phyloP scores from a whole-genome alignment of 2,113 vertebrate genomes.

The Hylia prasina region DNA sequence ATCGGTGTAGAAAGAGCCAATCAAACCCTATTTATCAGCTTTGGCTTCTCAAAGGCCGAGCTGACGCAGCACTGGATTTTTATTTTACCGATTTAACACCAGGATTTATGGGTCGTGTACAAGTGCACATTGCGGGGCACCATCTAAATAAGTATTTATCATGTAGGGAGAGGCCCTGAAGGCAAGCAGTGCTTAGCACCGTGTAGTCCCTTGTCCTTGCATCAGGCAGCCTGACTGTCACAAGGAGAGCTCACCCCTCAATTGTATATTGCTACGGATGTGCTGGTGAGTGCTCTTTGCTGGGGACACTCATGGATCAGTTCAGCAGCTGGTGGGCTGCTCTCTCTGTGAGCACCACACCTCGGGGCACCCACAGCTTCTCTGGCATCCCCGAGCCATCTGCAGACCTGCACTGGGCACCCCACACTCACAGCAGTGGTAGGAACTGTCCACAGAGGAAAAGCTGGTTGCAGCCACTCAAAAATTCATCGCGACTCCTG shows the following conservation, averaged over 20 bases:
- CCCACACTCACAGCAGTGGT: accelerated
- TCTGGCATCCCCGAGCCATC: background rate
- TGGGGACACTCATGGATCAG: background rate
- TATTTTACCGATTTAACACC: conserved; percentile 47
- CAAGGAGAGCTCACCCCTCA: background rate
- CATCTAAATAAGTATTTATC: conserved; percentile 50
- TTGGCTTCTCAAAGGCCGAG: conserved; percentile 37
- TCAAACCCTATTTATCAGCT: conserved; percentile 46
- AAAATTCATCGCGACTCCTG: background rate
- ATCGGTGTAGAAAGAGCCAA: conserved; percentile 28
- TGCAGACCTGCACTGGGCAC: background rate
- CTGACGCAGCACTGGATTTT: conserved; percentile 32
- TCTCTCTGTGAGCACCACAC: accelerated
- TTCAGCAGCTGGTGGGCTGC: background rate
- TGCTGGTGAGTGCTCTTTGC: background rate
- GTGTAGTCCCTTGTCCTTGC: background rate
- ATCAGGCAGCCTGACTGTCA: background rate
- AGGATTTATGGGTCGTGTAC: conserved; percentile 48
- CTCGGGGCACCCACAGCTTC: background rate
- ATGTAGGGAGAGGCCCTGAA: background rate
- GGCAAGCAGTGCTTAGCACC: background rate
- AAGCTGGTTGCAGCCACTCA: background rate
- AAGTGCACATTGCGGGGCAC: background rate
- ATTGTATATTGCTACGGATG: accelerated
- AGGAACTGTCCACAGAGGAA: background rate